A percentile compares a stretch with the other conserved stretches of the same genome.
Conservation (phyloP, 2,888 invertebrate species). For the Hesperia comma region DNA sequence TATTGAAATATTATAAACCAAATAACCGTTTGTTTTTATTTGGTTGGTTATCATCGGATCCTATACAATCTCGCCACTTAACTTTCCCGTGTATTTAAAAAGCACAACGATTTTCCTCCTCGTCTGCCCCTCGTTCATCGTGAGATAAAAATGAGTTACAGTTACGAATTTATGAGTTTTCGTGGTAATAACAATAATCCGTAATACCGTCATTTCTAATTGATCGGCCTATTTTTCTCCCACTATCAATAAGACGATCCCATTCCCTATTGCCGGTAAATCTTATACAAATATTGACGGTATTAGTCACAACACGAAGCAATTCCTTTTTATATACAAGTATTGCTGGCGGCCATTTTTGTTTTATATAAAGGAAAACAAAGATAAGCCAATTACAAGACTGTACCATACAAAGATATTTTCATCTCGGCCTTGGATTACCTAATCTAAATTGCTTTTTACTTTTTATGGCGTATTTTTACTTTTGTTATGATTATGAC, state of each 20-base stretch:
- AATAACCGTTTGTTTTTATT: too few species aligned
- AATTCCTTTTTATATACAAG: constrained; percentile 9
- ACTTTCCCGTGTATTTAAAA: neutral
- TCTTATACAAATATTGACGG: constrained; percentile 19
- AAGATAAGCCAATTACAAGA: neutral
- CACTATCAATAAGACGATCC: constrained; percentile 51
- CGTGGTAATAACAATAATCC: constrained; percentile 2
- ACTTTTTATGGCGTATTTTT: neutral
- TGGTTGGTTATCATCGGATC: too few species aligned
- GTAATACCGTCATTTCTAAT: constrained; percentile 49
- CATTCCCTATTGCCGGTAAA: constrained; percentile 15
- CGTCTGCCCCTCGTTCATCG: neutral
- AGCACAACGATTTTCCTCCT: neutral
- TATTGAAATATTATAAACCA: too few species aligned
- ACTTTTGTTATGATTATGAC: too few species aligned
- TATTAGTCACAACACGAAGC: constrained; percentile 6
- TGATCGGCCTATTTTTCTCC: constrained; percentile 59
- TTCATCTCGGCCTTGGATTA: neutral
- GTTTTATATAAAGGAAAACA: neutral
- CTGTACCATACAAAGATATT: neutral
- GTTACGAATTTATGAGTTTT: constrained; percentile 12
- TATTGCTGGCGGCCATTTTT: constrained; percentile 7
- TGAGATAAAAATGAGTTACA: neutral
- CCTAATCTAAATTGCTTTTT: neutral
- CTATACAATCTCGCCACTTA: too few species aligned